These are phyloP conservation scores for Drosophila trapezifrons DNA, from an alignment of 1,140 invertebrate genomes.

Conservation along the genomic window DNA sequence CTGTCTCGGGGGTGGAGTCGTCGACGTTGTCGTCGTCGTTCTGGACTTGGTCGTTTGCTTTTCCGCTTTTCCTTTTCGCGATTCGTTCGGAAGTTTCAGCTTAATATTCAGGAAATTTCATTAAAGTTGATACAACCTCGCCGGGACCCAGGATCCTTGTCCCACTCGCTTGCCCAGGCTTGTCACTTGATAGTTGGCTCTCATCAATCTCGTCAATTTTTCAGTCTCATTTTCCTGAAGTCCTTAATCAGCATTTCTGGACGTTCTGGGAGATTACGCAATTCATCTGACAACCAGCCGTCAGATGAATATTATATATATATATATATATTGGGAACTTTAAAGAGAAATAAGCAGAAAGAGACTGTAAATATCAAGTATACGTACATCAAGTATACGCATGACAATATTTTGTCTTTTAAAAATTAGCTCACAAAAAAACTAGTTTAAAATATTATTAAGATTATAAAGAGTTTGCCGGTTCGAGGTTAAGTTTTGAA, in stretches of 20 bases:
- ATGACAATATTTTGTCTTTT: too few relatives aligned
- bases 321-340: background rate
- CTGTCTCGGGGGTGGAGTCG: background rate
- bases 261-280: constrained; percentile 9
- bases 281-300: background rate
- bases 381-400: too few relatives aligned
- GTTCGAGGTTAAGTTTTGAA: too few relatives aligned
- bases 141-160: background rate
- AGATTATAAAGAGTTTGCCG: too few relatives aligned
- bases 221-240: constrained; percentile 14
- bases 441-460: too few relatives aligned
- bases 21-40: background rate
- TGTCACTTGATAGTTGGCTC: constrained; percentile 38
- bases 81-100: constrained; percentile 59
- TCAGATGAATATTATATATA: background rate
- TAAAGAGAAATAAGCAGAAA: background rate
- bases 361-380: too few relatives aligned
- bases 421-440: too few relatives aligned
- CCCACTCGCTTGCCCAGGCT: background rate
- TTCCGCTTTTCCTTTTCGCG: constrained; percentile 7
- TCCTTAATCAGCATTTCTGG: constrained; percentile 16
- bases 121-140: constrained; percentile 62
- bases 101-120: constrained; percentile 77
- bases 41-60: constrained; percentile 31
- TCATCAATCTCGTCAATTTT: constrained; percentile 47